Conservation (phyloP, 2,113 vertebrate genomes). For the Dendropsophus ebraccatus region DNA sequence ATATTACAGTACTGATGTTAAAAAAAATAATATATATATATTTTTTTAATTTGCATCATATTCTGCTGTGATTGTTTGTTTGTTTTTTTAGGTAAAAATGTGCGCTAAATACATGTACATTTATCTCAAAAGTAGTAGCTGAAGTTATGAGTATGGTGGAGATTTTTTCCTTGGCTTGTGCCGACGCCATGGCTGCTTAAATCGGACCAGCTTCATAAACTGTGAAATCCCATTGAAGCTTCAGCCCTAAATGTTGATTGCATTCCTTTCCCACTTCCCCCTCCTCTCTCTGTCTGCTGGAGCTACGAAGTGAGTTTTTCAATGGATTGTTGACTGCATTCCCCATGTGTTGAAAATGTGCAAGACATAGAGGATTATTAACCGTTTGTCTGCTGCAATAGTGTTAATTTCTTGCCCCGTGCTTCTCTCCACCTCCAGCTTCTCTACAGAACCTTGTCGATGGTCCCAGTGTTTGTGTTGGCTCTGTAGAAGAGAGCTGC, state of each 20-base stretch:
- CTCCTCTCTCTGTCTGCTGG: slow-evolving; percentile 8
- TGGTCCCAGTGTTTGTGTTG: no score
- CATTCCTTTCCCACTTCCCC: slow-evolving; percentile 8
- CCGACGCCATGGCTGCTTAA: neutral
- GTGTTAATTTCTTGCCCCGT: neutral
- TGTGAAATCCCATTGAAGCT: slow-evolving; percentile 13
- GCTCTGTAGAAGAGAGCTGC: neutral
- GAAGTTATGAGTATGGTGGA: neutral
- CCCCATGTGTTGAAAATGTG: slow-evolving; percentile 18
- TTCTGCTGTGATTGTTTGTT: no score
- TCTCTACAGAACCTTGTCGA: no score
- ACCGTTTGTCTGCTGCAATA: neutral
- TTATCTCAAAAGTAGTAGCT: neutral
- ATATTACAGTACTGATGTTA: no score
- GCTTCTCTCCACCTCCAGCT: neutral
- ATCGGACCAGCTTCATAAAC: neutral
- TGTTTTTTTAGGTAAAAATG: no score
- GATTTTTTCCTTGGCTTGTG: neutral
- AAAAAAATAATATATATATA: no score
- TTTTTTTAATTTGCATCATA: no score
- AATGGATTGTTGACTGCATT: slow-evolving; percentile 15
- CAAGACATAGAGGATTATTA: slow-evolving; percentile 4
- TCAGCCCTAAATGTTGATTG: neutral
- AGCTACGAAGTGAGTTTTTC: neutral
- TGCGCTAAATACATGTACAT: neutral